These are phyloP conservation scores for Microtus richardsoni DNA, from an alignment of 2,113 vertebrate species.

Conservation along the genomic window DNA sequence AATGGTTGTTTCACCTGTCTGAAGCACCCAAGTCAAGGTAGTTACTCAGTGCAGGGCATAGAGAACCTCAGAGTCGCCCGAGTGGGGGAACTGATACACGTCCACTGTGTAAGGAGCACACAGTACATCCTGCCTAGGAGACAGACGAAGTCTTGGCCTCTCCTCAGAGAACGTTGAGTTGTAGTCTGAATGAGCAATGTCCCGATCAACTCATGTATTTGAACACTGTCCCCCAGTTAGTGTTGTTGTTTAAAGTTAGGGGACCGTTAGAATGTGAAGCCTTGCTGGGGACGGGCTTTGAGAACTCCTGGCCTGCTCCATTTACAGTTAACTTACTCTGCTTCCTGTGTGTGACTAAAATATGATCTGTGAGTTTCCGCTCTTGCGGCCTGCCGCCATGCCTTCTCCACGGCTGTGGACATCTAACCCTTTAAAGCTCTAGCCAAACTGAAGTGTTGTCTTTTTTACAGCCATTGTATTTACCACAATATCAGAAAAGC, in stretches of 20 bases:
- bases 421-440: not conserved
- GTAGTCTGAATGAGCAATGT: not conserved
- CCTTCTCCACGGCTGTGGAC: not conserved
- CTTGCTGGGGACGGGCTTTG: not conserved
- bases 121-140: not conserved
- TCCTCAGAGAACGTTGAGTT: not conserved
- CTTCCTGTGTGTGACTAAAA: not conserved
- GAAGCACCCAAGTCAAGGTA: not conserved
- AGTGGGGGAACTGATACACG: not conserved
- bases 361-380: not conserved
- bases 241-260: too few relatives aligned
- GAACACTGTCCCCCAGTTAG: not conserved
- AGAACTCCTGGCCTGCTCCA: not conserved
- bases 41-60: fast-evolving
- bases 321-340: not conserved
- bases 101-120: not conserved
- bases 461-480: not conserved
- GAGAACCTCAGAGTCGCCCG: not conserved
- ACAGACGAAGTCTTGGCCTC: not conserved
- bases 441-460: not conserved
- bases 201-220: not conserved
- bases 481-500: not conserved
- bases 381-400: not conserved
- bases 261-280: not conserved
- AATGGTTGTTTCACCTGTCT: not conserved